Base-by-base conservation (phyloP, 1,140 invertebrate species). In the Physella acuta region DNA sequence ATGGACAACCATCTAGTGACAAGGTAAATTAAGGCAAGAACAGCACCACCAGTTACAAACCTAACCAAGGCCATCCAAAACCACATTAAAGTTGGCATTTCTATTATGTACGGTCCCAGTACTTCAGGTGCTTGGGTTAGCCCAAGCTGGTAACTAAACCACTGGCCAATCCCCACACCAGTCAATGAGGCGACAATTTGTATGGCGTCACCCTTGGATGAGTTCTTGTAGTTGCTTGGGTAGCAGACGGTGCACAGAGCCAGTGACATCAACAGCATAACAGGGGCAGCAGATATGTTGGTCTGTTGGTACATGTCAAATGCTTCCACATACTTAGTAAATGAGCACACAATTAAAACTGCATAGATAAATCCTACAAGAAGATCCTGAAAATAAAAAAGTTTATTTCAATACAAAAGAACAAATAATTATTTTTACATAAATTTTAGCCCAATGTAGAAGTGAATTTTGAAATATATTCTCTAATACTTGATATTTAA, bases 121-220 rank as follows among this genome's bases (percentile, higher is more conserved):
- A 75, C 58, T 16, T 49, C 59, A n/a, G 66, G 49, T 26, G 67
- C 53, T 78, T 85, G 93, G 67, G 70, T 68, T 34, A 89, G 86
- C 33, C 92, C 92, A 16, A 90, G 87, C 79, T 91, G 91, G 81
- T 90, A 94, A 85, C 93, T 92, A 2, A 92, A 84, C 93, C 93
- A 95, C 0, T 91, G 88, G n/a, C 93, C 93, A 11, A 89, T 84
- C 53, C 91, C 87, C 53, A 93, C 86, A 39, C 94, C 94, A 20
- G 90, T 89, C 68, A 89, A 90, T 3, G 93, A 78, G 0, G 73
- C 91, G 51, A 95, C 85, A 67, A 94, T 92, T 86, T 93, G 91
- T 5, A 92, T 90, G 0, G 93, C 94, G 81, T 96, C 94, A 34
- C 92, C 92, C 81, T 93, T 93, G 3, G 76, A 70, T 26, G 79